Conservation (phyloP, 2,888 invertebrate species). For the Brenthis ino region DNA sequence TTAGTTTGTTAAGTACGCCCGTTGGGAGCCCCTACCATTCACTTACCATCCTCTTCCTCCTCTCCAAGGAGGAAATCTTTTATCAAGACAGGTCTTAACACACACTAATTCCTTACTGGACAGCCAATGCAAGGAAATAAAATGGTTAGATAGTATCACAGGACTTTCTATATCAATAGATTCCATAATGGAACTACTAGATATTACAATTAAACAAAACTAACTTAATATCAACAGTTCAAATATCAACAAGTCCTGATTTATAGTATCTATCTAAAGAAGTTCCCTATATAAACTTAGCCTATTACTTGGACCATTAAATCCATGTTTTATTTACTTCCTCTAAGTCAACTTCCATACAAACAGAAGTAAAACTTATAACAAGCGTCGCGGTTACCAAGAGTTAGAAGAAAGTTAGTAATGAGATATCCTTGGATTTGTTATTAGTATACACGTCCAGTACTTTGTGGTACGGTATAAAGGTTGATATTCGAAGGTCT, state of each 20-base stretch:
- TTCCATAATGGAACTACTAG: too few relatives aligned
- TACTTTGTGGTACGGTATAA: neutral
- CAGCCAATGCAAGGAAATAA: neutral
- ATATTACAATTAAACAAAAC: too few relatives aligned
- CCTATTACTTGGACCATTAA: slow-evolving; percentile 10
- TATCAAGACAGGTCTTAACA: too few relatives aligned
- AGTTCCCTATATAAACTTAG: neutral
- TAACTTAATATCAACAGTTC: too few relatives aligned
- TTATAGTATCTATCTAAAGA: neutral
- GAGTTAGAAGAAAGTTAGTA: slow-evolving; percentile 65
- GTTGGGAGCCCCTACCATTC: too few relatives aligned
- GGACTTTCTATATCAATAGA: too few relatives aligned
- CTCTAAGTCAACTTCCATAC: slow-evolving; percentile 44
- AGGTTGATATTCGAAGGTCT: neutral
- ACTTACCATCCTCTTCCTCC: too few relatives aligned
- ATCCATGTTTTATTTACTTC: slow-evolving; percentile 27
- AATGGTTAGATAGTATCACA: neutral
- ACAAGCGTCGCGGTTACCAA: slow-evolving; percentile 56
- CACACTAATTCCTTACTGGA: too few relatives aligned
- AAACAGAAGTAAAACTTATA: slow-evolving; percentile 49
- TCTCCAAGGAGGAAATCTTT: too few relatives aligned
- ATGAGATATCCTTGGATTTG: slow-evolving; percentile 59
- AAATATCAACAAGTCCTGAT: neutral
- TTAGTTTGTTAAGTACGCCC: too few relatives aligned
- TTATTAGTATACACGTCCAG: slow-evolving; percentile 25